Conservation (phyloP, 2,113 vertebrate species). For the Melanostigma gelatinosum region DNA sequence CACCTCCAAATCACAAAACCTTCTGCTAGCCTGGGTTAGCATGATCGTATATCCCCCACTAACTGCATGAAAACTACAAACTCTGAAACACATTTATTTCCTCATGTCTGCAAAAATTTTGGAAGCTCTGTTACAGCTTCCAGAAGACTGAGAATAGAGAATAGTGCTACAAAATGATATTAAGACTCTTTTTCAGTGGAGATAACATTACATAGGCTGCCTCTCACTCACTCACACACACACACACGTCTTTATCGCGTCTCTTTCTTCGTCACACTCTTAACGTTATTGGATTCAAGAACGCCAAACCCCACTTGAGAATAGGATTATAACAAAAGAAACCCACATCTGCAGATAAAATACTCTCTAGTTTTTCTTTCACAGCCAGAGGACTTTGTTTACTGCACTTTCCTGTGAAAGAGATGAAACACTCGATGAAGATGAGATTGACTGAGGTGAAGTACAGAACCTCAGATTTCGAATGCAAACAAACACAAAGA, state of each 20-base stretch:
- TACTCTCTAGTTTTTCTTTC: not conserved
- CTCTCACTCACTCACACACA: not conserved
- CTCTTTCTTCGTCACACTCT: slow-evolving; percentile 7
- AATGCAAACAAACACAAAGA: not conserved
- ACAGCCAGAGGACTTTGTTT: not conserved
- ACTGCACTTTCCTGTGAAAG: not conserved
- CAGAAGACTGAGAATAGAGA: not conserved
- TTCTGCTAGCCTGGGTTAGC: not conserved
- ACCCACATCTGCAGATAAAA: not conserved
- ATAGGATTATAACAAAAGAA: slow-evolving; percentile 2
- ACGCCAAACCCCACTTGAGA: not conserved
- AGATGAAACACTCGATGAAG: slow-evolving; percentile 2
- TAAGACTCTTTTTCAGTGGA: not conserved
- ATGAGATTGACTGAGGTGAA: not conserved
- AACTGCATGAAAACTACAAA: not conserved
- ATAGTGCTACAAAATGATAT: not conserved
- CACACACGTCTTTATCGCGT: not conserved
- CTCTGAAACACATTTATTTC: not conserved
- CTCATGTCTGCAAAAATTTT: not conserved
- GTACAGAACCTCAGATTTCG: not conserved
- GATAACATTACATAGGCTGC: not conserved
- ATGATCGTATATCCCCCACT: not conserved
- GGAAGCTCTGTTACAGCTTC: not conserved
- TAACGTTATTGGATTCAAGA: not conserved
- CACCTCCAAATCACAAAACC: too few species aligned